Percentiles rank a stretch among this genome's conserved stretches.
phyloP scores from a whole-genome alignment of 1,140 invertebrate genomes.

The Lysiphlebus fabarum region DNA sequence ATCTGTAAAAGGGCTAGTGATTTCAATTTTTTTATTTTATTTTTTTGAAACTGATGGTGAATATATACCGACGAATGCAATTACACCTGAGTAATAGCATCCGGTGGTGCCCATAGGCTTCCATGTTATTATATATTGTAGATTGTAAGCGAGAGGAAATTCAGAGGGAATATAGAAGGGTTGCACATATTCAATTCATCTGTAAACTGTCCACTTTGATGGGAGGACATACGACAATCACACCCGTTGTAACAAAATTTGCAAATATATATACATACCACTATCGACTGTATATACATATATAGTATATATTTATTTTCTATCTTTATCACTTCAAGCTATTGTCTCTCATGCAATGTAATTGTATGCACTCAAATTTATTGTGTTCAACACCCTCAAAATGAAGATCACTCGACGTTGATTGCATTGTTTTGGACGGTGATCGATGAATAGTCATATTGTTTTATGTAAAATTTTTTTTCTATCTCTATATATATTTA shows the following conservation, averaged over 20 bases:
- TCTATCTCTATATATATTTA: slow-evolving; percentile 33
- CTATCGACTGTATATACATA: slow-evolving; percentile 2
- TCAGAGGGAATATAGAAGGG: slow-evolving; percentile 17
- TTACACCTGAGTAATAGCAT: slow-evolving; percentile 47
- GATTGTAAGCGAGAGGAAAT: slow-evolving; percentile 20
- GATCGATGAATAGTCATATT: slow-evolving; percentile 16
- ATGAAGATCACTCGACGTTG: slow-evolving; percentile 46
- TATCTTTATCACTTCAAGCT: slow-evolving; percentile 19
- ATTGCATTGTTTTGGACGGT: slow-evolving; percentile 23
- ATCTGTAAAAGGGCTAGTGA: not conserved
- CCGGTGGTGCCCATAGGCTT: slow-evolving; percentile 28
- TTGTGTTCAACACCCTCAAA: slow-evolving; percentile 33
- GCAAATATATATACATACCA: slow-evolving; percentile 5
- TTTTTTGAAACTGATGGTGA: slow-evolving; percentile 27
- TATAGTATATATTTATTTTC: no score
- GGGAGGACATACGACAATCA: slow-evolving; percentile 54
- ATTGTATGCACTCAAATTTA: slow-evolving; percentile 45
- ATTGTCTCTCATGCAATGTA: slow-evolving; percentile 46
- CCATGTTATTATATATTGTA: slow-evolving; percentile 18
- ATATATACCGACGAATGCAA: slow-evolving; percentile 35
- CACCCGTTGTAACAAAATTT: slow-evolving; percentile 48
- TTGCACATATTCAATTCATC: slow-evolving; percentile 46
- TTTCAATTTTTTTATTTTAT: slow-evolving; percentile 1
- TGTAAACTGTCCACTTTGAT: slow-evolving; percentile 55
- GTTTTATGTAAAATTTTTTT: no score